Evolutionary conservation across 2,888 invertebrate species (phyloP), one percentile per base, ranked within the genome.

Genomic region (Bellardia pandia): DNA sequence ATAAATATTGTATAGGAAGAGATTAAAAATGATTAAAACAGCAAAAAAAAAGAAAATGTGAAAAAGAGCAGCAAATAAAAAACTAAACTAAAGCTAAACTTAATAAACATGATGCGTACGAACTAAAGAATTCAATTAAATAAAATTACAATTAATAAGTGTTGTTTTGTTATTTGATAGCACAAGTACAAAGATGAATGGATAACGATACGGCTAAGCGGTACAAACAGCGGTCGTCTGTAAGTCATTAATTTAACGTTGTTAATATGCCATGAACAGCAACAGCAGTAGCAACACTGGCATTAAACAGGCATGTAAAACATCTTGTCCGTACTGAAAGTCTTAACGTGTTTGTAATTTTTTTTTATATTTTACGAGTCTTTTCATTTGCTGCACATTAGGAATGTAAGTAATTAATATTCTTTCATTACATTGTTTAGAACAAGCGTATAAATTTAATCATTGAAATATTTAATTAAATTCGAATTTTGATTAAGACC

Each of bases 141-240:
- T 77, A 77, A 87, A 85, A 87, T 85, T 75, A 85, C 81, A 86
- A 84, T 84, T 86, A 86, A 80, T 87, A 85, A 87, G 77, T 85
- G 87, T 37, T 87, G 60, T 80, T 80, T 56, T 68, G 80, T 72
- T 83, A 71, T 68, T 60, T 74, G 84, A 66, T 69, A 75, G 68
- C 58, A 40, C 2, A 51, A 53, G 48, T 40, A 30, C 37, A 23
- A 13, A 56, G 74, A 68, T 66, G 66, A 33, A 80, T 74, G 62
- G 45, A 58, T 62, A 53, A 8, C 6, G 33, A 37, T 48, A 30
- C 33, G 14, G 14, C n/a, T 13, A 64, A 6, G 14, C 40, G 40
- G 40, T 42, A 13, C 33, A 30, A 51, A 51, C 2, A 51, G 11
- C 58, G 23, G 71, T 48, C 23, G 64, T 83, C 23, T 58, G 40